These are phyloP conservation scores for Hemichromis elongatus DNA, from an alignment of 2,113 vertebrate genomes.

Conservation along the genomic window DNA sequence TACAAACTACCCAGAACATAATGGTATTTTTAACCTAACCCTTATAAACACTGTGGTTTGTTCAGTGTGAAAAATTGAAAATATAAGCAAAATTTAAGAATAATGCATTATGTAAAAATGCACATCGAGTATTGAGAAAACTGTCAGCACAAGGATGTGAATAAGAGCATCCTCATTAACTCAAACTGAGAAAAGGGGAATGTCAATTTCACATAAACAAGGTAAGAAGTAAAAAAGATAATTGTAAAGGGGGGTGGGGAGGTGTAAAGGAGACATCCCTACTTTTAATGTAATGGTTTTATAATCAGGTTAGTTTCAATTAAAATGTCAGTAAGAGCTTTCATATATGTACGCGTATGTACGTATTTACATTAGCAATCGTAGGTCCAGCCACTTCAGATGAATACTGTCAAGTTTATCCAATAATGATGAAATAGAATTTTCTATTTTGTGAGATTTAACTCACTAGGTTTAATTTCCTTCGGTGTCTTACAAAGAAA, in stretches of 20 bases:
- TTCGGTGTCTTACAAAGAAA: neutral
- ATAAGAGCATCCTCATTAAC: neutral
- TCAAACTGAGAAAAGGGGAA: fast-evolving
- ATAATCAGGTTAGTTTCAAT: neutral
- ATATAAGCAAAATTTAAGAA: neutral
- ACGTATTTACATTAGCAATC: neutral
- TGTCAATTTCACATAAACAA: neutral
- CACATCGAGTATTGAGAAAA: neutral
- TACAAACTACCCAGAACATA: neutral
- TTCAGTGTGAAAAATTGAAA: neutral
- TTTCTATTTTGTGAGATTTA: neutral
- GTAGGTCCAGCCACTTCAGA: neutral
- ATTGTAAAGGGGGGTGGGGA: neutral
- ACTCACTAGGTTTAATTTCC: constrained; percentile 14
- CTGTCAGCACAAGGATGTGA: neutral
- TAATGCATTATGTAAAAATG: neutral
- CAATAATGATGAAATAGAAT: neutral
- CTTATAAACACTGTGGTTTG: neutral
- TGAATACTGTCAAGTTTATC: neutral
- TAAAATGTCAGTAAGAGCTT: neutral
- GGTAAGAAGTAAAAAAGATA: neutral
- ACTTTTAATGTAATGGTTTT: too few species aligned
- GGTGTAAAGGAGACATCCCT: neutral
- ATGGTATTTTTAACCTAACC: neutral
- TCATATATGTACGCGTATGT: neutral